Evolutionary conservation across 2,113 vertebrate species (phyloP), one percentile per base, ranked within the genome.

Genomic region (Polypterus senegalus): DNA sequence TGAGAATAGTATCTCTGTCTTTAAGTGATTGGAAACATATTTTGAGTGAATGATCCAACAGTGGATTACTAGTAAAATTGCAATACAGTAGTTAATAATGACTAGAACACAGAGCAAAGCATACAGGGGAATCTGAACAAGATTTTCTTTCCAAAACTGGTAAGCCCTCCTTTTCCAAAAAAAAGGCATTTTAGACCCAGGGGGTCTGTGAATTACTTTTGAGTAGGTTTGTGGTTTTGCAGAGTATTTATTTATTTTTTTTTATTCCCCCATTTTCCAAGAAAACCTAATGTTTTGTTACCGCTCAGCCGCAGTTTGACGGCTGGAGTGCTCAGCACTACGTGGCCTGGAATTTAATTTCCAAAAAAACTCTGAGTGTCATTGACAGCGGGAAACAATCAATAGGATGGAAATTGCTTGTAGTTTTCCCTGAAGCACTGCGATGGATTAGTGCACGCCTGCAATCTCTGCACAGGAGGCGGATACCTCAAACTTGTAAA

Each of bases 391-490:
- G 65, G 75, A 65, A 70, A 73, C 76, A 71, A 84, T 85, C 79
- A 81, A 81, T 81, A 79, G 73, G 66, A 77, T 81, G 78, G 79
- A 84, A 86, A 84, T 84, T 83, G 78, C 77, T 77, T 77, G 74
- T 78, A 74, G 67, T 83, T 86, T 76, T 80, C 67, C 74, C 78
- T 77, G 55, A 81, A 86, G 81, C 76, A 76, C 73, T 79, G 74
- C 76, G 69, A 67, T 78, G 76, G 78, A 78, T 83, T 78, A 77
- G 66, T 64, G 59, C 77, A 75, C 65, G 27, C 27, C 27, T 27
- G 27, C 27, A 27, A 27, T 27, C 27, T 27, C 27, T 27, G 27
- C 27, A 27, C 27, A 27, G 27, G 27, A 27, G 27, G 27, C 27
- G 27, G 27, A 27, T 27, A 27, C 27, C 27, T 27, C 27, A 27